These are phyloP conservation scores for Schizothorax lantsangensis DNA, from an alignment of 2,797 vertebrate genomes.

Conservation along the genomic window DNA sequence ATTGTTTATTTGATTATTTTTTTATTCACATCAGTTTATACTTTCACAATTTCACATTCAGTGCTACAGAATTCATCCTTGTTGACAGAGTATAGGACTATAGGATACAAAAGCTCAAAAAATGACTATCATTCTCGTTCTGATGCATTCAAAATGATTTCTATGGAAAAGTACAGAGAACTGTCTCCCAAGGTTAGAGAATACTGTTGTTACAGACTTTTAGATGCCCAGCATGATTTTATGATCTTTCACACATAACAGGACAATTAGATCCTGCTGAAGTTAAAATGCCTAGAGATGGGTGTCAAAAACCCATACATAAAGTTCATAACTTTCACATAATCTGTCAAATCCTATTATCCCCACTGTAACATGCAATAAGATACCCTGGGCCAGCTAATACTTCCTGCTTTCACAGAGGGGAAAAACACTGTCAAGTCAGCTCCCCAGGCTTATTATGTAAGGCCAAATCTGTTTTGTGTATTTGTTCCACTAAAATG, in stretches of 20 bases:
- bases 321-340: conserved; percentile 34
- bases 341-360: conserved; percentile 52
- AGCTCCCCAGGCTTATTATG: conserved; percentile 21
- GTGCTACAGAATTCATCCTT: not conserved
- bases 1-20: not conserved
- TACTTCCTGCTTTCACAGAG: not conserved
- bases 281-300: conserved; percentile 55
- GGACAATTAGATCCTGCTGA: conserved; percentile 55
- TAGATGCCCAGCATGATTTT: conserved; percentile 33
- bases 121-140: not conserved
- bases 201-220: conserved; percentile 17
- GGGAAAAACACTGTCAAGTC: conserved; percentile 38
- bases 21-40: not conserved
- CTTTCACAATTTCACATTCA: not conserved
- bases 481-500: conserved; percentile 54
- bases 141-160: not conserved
- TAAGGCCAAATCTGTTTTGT: conserved; percentile 51
- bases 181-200: conserved; percentile 15
- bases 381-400: conserved; percentile 32
- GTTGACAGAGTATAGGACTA: not conserved
- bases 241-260: conserved; percentile 39
- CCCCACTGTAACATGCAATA: conserved; percentile 1
- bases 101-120: not conserved
- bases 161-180: not conserved
- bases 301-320: conserved; percentile 25